These are phyloP conservation scores for Xenopus laevis DNA, from an alignment of 2,113 vertebrate species.

Conservation along the genomic window DNA sequence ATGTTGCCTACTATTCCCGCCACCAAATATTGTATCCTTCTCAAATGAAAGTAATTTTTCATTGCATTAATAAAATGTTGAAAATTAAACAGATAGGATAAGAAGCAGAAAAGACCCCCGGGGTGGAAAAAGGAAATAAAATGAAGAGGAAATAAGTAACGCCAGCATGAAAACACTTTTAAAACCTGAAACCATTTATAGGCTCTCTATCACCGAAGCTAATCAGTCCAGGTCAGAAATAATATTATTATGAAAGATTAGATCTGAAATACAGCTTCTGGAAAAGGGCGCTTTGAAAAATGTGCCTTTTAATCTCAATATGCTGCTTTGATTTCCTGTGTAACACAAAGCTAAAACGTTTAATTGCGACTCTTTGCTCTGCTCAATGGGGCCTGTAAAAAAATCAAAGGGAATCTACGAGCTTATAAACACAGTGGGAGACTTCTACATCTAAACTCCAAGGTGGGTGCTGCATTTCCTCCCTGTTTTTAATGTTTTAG, in stretches of 20 bases:
- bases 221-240: neutral
- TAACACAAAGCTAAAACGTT: conserved; percentile 21
- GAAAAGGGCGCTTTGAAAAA: conserved; percentile 12
- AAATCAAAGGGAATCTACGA: conserved; percentile 28
- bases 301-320: conserved; percentile 26
- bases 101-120: too few species aligned
- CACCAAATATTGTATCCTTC: neutral
- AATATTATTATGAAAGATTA: neutral
- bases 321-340: conserved; percentile 25
- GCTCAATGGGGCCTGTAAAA: conserved; percentile 14
- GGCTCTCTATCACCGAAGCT: neutral
- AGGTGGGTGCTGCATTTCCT: conserved; percentile 2
- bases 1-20: neutral
- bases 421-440: conserved; percentile 21
- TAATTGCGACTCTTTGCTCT: conserved; percentile 14
- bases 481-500: too few species aligned
- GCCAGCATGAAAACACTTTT: neutral
- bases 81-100: neutral
- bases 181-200: neutral
- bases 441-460: neutral
- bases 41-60: neutral
- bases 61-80: neutral
- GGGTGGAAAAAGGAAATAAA: too few species aligned
- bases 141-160: neutral
- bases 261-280: neutral